Percentiles rank a stretch among this genome's conserved stretches.
Evolutionary conservation across 2,113 vertebrate genomes (phyloP).

Genomic region (Oceanodroma tethys): DNA sequence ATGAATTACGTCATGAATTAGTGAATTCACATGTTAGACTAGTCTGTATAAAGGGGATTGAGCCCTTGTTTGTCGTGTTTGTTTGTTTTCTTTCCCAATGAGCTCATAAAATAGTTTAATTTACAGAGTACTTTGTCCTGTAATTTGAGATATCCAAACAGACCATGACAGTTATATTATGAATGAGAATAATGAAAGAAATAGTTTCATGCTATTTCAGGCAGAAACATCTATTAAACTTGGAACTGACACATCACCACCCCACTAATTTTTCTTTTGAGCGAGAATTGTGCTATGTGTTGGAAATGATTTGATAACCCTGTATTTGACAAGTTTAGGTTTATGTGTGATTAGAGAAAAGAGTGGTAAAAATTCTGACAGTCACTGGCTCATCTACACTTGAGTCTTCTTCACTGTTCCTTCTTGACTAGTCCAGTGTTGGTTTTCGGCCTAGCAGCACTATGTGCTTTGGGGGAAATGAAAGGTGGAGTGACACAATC

Average conservation of each 20-base stretch:
- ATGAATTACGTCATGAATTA: too few relatives aligned
- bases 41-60: too few relatives aligned
- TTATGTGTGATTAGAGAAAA: not conserved
- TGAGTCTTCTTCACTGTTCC: not conserved
- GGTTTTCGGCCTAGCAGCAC: not conserved
- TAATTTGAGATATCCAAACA: not conserved
- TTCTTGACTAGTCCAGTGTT: not conserved
- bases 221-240: not conserved
- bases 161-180: not conserved
- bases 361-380: not conserved
- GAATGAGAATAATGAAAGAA: not conserved
- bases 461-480: not conserved
- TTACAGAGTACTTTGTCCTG: not conserved
- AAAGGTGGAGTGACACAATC: not conserved
- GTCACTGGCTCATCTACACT: not conserved
- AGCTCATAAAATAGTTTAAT: not conserved
- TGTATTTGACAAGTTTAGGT: not conserved
- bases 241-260: not conserved
- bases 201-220: not conserved
- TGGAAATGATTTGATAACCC: not conserved
- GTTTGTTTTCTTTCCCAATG: not conserved
- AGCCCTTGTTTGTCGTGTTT: too few relatives aligned
- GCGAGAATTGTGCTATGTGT: not conserved
- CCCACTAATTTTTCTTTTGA: not conserved
- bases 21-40: too few relatives aligned